These are phyloP conservation scores for Linnaemya tessellans DNA, from an alignment of 2,888 invertebrate species.

Conservation along the genomic window DNA sequence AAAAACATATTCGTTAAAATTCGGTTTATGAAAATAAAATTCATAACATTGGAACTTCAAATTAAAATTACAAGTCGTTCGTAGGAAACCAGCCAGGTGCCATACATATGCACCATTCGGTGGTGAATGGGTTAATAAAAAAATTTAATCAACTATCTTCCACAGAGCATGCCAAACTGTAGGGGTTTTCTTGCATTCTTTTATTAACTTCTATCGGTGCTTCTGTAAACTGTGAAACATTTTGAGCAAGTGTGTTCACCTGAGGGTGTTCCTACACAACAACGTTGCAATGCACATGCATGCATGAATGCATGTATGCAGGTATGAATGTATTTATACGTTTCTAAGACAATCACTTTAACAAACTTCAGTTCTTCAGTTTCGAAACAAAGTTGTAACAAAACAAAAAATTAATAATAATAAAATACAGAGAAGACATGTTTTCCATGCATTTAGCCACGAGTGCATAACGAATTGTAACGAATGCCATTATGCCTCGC, in stretches of 20 bases:
- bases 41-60: too few relatives aligned
- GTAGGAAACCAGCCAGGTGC: too few relatives aligned
- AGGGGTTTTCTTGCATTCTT: neutral
- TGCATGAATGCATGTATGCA: slow-evolving; percentile 15
- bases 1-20: too few relatives aligned
- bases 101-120: neutral
- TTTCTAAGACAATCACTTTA: neutral
- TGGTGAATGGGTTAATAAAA: neutral
- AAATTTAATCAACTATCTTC: too few relatives aligned
- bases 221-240: slow-evolving; percentile 10
- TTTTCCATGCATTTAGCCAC: slow-evolving; percentile 5
- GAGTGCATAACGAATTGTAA: slow-evolving; percentile 67
- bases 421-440: neutral
- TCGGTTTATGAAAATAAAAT: too few relatives aligned
- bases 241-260: slow-evolving; percentile 55
- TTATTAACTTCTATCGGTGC: neutral
- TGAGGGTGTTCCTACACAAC: slow-evolving; percentile 34
- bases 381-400: neutral
- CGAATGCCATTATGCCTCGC: slow-evolving; percentile 45
- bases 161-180: neutral
- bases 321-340: slow-evolving; percentile 37
- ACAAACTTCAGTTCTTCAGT: slow-evolving; percentile 10
- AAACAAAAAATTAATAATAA: neutral
- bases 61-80: too few relatives aligned
- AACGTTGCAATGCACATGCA: too few relatives aligned